Conservation (phyloP, 1,140 invertebrate genomes). For the Panagrolaimus sp. region DNA sequence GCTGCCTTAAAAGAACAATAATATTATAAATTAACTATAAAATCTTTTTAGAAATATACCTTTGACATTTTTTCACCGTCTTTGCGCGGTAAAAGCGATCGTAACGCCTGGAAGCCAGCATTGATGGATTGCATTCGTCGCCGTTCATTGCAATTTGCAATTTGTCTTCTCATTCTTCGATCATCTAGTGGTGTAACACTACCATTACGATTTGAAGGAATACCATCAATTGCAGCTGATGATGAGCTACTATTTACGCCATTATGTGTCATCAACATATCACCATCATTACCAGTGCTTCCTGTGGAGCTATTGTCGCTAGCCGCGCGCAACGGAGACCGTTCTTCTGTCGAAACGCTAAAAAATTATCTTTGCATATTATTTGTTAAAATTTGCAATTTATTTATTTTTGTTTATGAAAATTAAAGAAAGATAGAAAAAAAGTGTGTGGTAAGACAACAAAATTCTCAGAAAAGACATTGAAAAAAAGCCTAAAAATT, state of each 20-base stretch:
- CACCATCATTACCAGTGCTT: too few species aligned
- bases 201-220: neutral
- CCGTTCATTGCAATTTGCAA: constrained; percentile 97
- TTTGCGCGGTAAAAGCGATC: constrained; percentile 77
- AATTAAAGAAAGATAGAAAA: too few species aligned
- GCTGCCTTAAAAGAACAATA: constrained; percentile 76
- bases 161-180: constrained; percentile 79
- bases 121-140: constrained; percentile 95
- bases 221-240: too few species aligned
- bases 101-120: constrained; percentile 89
- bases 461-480: too few species aligned
- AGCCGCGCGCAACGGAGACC: neutral
- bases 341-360: constrained; percentile 12
- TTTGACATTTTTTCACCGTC: constrained; percentile 95
- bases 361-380: neutral
- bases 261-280: too few species aligned
- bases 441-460: too few species aligned
- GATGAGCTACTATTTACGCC: too few species aligned
- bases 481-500: too few species aligned
- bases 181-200: constrained; percentile 27
- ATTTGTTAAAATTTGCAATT: too few species aligned
- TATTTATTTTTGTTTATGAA: too few species aligned
- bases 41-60: constrained; percentile 65
- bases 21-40: neutral
- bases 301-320: neutral